These are phyloP conservation scores for Phymorhynchus buccinoides DNA, from an alignment of 1,140 invertebrate species.

Conservation along the genomic window DNA sequence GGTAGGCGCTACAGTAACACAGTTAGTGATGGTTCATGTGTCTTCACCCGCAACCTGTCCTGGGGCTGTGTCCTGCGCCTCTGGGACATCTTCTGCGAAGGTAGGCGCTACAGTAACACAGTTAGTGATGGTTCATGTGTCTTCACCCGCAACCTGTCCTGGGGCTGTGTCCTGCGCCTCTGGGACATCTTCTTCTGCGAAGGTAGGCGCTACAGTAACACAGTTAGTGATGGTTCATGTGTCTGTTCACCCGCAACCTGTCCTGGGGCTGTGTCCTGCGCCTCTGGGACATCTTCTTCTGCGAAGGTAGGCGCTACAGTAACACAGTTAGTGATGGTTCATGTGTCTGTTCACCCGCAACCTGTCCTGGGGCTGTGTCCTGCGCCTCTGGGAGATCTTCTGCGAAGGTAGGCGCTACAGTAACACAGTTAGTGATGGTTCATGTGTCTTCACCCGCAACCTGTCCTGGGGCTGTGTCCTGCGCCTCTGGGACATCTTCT, in stretches of 20 bases:
- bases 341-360: constrained; percentile 95
- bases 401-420: constrained; percentile 87
- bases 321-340: no score
- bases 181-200: constrained; percentile 99
- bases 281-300: no score
- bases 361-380: constrained; percentile 92
- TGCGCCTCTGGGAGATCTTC: constrained; percentile 98
- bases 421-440: neutral
- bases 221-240: no score
- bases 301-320: no score
- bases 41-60: constrained; percentile 91
- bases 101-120: no score
- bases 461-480: constrained; percentile 94
- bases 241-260: no score
- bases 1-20: no score
- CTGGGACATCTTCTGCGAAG: constrained; percentile 99
- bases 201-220: no score
- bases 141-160: constrained; percentile 93
- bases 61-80: constrained; percentile 94
- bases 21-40: constrained; percentile 92
- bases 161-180: constrained; percentile 92
- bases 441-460: constrained; percentile 94
- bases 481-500: constrained; percentile 98
- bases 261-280: no score
- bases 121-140: constrained; percentile 92